A percentile compares a stretch with the other conserved stretches of the same genome.
Evolutionary conservation across 2,888 invertebrate genomes (phyloP).

Genomic region (Cephalotes varians): DNA sequence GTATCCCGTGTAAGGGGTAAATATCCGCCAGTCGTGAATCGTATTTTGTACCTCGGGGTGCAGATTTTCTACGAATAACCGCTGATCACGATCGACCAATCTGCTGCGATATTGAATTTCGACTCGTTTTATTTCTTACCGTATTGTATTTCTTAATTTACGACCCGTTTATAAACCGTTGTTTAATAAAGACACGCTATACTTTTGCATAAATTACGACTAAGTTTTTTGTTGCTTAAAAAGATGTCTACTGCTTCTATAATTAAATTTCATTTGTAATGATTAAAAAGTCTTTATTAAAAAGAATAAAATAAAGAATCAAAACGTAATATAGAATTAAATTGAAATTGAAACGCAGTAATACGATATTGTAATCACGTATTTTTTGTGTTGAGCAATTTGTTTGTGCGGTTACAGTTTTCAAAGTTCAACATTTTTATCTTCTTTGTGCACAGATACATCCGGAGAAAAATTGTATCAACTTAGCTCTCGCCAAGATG

Average conservation of each 20-base stretch:
- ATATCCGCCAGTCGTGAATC: conserved; percentile 33
- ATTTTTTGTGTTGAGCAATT: conserved; percentile 20
- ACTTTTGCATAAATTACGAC: background rate
- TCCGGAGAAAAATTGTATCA: conserved; percentile 56
- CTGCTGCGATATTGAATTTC: conserved; percentile 16
- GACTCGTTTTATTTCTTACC: background rate
- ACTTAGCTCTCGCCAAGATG: conserved; percentile 60
- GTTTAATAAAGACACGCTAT: background rate
- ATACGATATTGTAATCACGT: background rate
- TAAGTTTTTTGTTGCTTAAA: background rate
- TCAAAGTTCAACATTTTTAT: conserved; percentile 18
- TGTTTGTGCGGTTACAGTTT: conserved; percentile 25
- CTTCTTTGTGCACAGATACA: background rate
- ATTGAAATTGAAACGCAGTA: background rate
- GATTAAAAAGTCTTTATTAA: background rate
- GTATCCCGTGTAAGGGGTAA: conserved; percentile 30
- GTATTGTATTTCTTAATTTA: background rate
- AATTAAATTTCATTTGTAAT: background rate
- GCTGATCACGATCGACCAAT: conserved; percentile 32
- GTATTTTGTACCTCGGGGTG: background rate
- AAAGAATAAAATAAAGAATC: background rate
- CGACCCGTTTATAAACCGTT: background rate
- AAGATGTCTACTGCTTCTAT: background rate
- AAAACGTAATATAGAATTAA: background rate
- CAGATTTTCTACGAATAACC: conserved; percentile 27